Evolutionary conservation across 2,113 vertebrate species (phyloP).

Genomic region (Thryonomys swinderianus): DNA sequence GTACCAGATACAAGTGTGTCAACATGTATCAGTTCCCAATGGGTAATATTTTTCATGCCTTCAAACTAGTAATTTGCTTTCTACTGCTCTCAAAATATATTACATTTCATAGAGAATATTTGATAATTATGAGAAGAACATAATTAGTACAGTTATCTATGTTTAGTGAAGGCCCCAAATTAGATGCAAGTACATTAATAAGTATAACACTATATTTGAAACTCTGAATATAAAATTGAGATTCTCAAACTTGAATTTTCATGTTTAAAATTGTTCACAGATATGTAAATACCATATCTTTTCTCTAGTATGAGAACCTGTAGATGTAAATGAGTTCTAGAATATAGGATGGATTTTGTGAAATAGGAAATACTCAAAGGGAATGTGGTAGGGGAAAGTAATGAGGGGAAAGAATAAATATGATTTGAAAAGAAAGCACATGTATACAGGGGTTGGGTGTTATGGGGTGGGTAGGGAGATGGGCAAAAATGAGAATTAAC

Average conservation of each 20-base stretch:
- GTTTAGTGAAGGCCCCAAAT: not conserved
- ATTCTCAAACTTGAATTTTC: not conserved
- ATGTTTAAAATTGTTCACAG: not conserved
- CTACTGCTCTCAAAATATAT: not conserved
- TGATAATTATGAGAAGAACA: not conserved
- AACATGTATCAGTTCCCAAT: not conserved
- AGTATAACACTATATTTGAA: not conserved
- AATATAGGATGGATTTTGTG: too few relatives aligned
- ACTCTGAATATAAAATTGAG: not conserved
- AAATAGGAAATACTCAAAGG: too few relatives aligned
- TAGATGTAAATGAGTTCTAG: too few relatives aligned
- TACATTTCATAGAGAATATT: not conserved
- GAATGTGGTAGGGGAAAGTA: too few relatives aligned
- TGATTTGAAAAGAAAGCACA: too few relatives aligned
- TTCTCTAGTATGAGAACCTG: too few relatives aligned
- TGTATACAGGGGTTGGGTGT: too few relatives aligned
- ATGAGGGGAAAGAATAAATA: too few relatives aligned
- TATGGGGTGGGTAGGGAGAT: too few relatives aligned
- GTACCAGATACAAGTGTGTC: not conserved
- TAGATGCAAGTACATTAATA: not conserved
- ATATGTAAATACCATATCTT: too few relatives aligned
- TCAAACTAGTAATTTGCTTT: not conserved
- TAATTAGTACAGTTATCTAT: not conserved
- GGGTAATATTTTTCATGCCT: not conserved
- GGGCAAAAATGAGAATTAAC: too few relatives aligned